Base-by-base conservation (phyloP, 2,797 vertebrate genomes). In the Notolabrus celidotus region DNA sequence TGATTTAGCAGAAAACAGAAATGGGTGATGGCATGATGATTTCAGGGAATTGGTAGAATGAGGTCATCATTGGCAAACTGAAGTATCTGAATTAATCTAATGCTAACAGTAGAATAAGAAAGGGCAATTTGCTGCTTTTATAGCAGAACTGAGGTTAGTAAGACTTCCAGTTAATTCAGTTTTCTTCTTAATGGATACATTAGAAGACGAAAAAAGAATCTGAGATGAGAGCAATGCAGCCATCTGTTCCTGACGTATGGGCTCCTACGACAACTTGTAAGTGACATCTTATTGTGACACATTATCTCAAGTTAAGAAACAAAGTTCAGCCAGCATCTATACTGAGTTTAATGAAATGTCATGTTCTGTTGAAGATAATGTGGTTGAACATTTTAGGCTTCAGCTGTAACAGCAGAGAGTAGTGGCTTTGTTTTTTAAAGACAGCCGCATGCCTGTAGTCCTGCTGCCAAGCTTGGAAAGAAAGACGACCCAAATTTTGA, bases 401-500 rank as follows among this genome's bases (percentile, higher is more conserved):
- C 34, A 52, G 57, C 39, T 33, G 31, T 23, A 52, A 29, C 38
- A 52, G 39, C 39, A 33, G 58, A 59, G 20, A 46, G 41, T 12
- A 7, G 49, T 47, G 31, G 54, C 58, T 31, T 22, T 42, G 38
- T 69, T 58, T 62, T 39, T 71, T 65, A 43, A 14, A 47, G 22
- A 31, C 19, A 71, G 56, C 52, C 66, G 17, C 45, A 61, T 39
- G 56, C 47, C 33, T 74, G 64, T 55, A 56, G 67, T 70, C 54
- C 67, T 61, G 60, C 73, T 62, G 51, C 46, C 52, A 38, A 42
- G 51, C 41, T 36, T 3, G 42, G 39, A 82, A 73, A 79, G 42
- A 74, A 63, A 20, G 36, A 64, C 56, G 39, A 67, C 78, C 50
- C 57, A 31, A 68, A 79, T 79, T 71, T 63, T 67, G 66, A 76